These are phyloP conservation scores for Cichlasoma orientale DNA, from an alignment of 2,797 vertebrate species.

Conservation along the genomic window DNA sequence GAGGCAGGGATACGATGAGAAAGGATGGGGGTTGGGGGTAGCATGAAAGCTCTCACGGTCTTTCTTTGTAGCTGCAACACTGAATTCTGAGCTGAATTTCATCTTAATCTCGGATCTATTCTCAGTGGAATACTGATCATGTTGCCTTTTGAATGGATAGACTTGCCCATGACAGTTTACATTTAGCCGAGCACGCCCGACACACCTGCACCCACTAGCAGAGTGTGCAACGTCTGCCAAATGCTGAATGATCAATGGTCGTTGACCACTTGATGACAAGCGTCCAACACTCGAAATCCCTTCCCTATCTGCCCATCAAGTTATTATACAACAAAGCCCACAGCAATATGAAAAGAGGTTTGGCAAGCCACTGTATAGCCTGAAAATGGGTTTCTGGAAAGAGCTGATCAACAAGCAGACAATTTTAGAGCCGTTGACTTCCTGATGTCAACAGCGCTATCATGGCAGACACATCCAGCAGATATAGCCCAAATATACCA, in stretches of 20 bases:
- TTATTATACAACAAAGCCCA: conserved; percentile 43
- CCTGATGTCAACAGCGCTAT: conserved; percentile 45
- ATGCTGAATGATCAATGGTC: conserved; percentile 44
- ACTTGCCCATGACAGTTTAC: conserved; percentile 21
- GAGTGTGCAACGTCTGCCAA: conserved; percentile 34
- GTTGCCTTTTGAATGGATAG: conserved; percentile 37
- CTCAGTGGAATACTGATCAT: conserved; percentile 57
- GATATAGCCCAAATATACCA: conserved; percentile 8
- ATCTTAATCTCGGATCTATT: conserved; percentile 53
- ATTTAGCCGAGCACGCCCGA: conserved; percentile 11
- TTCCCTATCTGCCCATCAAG: conserved; percentile 28
- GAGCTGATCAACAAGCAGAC: conserved; percentile 47
- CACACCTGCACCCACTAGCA: conserved; percentile 39
- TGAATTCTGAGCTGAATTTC: conserved; percentile 47
- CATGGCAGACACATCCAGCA: conserved; percentile 5
- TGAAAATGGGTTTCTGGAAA: conserved; percentile 42
- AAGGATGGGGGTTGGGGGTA: conserved; percentile 14
- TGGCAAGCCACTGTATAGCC: conserved; percentile 17
- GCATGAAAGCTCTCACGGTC: conserved; percentile 39
- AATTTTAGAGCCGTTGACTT: conserved; percentile 50
- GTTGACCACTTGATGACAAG: conserved; percentile 53
- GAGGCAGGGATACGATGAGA: conserved; percentile 34
- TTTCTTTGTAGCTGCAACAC: conserved; percentile 53
- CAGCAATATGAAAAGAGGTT: conserved; percentile 31
- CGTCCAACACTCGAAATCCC: conserved; percentile 43